Evolutionary conservation across 2,113 vertebrate genomes (phyloP), one percentile per base, ranked within the genome.

Genomic region (Chelonoidis abingdonii): DNA sequence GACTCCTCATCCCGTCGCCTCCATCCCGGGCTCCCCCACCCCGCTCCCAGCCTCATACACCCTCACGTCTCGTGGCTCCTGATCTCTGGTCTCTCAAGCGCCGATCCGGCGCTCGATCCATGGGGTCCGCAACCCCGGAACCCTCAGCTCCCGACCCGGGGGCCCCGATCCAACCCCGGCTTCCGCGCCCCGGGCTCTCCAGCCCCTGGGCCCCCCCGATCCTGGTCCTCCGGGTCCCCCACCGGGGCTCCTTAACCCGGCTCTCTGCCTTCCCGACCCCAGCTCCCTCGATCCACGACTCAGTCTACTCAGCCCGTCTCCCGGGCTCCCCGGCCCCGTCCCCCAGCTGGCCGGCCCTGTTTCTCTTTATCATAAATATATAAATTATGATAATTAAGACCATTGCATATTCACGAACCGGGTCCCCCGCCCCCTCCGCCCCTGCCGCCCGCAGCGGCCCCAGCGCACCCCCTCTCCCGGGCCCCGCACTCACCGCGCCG

Each of bases 311-410:
- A 44, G 3, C 31, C n/a, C 53, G 14, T 12, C 24, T 35, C 50
- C 83, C 8, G 3, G 8, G 24, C 52, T 59, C 82, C 86, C 93
- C 50, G 83, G 93, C 78, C 93, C 94, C 38, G 84, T 49, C 93
- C 87, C 93, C 47, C 86, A 79, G 35, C 83, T 86, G 90, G 57
- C 89, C n/a, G n/a, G n/a, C n/a, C n/a, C n/a, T n/a, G n/a, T 89
- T 92, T 97, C 98, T 99, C 98, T 98, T 99, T 99, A 99, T 99
- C 99, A 99, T 99, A 99, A 99, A 99, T 99, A 99, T 99, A 99
- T 99, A 99, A 99, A 99, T 99, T 99, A 99, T 99, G 99, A 99
- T 99, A 99, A 99, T 99, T 99, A 99, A 97, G 98, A 98, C 89
- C 98, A 99, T 99, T 99, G 99, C 99, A 99, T 99, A 99, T 99